Base-by-base conservation (phyloP, 1,140 invertebrate genomes). In the Drosophila ohnishii region DNA sequence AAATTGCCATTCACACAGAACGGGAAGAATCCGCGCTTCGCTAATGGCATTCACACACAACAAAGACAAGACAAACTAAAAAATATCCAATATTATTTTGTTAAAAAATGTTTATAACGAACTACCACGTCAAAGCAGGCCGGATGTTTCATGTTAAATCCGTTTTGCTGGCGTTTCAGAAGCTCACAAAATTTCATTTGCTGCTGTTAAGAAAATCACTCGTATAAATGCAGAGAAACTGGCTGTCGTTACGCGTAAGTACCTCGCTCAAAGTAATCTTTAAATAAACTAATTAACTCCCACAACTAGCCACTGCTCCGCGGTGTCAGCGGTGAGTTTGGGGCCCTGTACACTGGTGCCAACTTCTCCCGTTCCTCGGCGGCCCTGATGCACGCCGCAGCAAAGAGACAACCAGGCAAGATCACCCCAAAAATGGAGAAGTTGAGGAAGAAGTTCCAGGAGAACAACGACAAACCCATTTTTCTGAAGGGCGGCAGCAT, bases 401-500 rank as follows among this genome's bases (percentile, higher is more conserved):
- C 28, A 0, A 71, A 71, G 16, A 13, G 5, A 28, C 9, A 14
- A 22, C 22, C 60, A 4, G 81, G 57, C 7, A 86, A 86, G 40
- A 7, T 83, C 2, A 32, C 83, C 3, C 57, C 72, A 2, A 86
- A 86, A 39, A 76, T 86, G 75, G 57, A 45, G 30, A 92, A 92
- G 63, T 40, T 92, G 2, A 93, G 93, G 67, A 90, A 91, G 11
- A 90, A 92, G 61, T 93, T 92, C 85, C 87, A 92, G 75, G 82
- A 85, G 65, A 74, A 89, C 13, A 93, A 95, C 89, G 94, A 92
- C 14, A 81, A 92, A 50, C 94, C 94, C 3, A 88, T 95, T n/a
- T 94, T 93, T 78, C 80, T 95, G 28, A 95, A 95, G 88, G 91
- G 92, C 22, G 94, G 94, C 5, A 39, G 88, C 2, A 73, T 79